These are phyloP conservation scores for Nyctibius bracteatus DNA, from an alignment of 2,113 vertebrate genomes.

Conservation along the genomic window DNA sequence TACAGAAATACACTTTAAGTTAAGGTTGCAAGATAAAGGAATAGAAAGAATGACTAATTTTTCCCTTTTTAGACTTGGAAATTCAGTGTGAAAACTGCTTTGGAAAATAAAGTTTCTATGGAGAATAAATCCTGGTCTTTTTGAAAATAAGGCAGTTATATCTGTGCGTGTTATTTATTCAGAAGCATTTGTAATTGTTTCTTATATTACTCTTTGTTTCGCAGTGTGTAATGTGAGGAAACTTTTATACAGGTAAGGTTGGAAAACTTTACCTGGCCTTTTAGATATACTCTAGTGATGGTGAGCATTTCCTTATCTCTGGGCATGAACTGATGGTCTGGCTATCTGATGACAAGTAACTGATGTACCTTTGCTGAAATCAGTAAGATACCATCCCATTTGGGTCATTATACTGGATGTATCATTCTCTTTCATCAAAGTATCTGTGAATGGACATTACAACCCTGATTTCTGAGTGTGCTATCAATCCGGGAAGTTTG, in stretches of 20 bases:
- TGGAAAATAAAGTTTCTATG: background rate
- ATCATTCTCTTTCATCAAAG: background rate
- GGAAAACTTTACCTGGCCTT: background rate
- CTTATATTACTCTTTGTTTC: background rate
- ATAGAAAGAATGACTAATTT: background rate
- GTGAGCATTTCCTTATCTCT: background rate
- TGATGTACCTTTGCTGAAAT: background rate
- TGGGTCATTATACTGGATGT: background rate
- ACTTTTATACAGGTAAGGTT: background rate
- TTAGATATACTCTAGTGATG: background rate
- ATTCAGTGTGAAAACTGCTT: background rate
- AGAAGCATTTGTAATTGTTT: background rate
- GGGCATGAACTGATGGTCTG: background rate
- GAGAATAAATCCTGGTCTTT: background rate
- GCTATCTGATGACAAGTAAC: background rate
- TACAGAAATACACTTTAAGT: background rate
- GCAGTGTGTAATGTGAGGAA: background rate
- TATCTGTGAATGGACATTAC: background rate
- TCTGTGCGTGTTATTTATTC: background rate
- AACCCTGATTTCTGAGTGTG: background rate
- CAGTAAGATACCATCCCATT: background rate
- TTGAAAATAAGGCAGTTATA: background rate
- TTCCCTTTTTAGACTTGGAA: background rate
- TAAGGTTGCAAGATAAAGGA: background rate
- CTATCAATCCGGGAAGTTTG: background rate